Percentiles rank a stretch among this genome's conserved stretches.
Evolutionary conservation across 2,888 invertebrate species (phyloP).

Genomic region (Dioctria linearis): DNA sequence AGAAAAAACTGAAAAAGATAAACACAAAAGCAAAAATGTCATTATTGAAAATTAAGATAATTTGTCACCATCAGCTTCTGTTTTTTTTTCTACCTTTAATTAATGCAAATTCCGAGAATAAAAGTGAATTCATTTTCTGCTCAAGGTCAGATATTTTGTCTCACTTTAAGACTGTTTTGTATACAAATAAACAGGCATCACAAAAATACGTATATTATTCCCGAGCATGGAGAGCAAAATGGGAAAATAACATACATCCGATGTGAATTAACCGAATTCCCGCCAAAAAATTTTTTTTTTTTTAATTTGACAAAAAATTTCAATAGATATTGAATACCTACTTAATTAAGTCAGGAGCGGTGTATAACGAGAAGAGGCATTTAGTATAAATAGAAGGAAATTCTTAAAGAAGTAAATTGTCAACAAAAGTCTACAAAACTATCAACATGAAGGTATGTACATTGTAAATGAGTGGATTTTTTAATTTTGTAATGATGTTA

Average conservation of each 20-base stretch:
- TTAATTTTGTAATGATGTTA: neutral
- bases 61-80: neutral
- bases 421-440: slow-evolving; percentile 1
- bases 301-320: neutral
- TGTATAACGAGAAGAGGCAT: too few species aligned
- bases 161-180: neutral
- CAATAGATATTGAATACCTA: neutral
- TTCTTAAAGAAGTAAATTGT: neutral
- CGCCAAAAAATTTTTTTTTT: neutral
- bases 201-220: too few species aligned
- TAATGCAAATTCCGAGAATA: neutral
- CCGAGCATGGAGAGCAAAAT: too few species aligned
- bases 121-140: neutral
- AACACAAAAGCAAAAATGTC: neutral
- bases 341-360: too few species aligned
- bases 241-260: neutral
- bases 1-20: neutral
- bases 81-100: neutral
- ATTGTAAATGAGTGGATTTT: too few species aligned
- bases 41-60: too few species aligned
- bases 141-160: neutral
- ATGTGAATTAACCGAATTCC: neutral
- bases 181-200: neutral
- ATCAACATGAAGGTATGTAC: slow-evolving; percentile 16
- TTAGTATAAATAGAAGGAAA: neutral